Evolutionary conservation across 2,797 vertebrate genomes (phyloP), one percentile per base, ranked within the genome.

Genomic region (Salmo trutta): DNA sequence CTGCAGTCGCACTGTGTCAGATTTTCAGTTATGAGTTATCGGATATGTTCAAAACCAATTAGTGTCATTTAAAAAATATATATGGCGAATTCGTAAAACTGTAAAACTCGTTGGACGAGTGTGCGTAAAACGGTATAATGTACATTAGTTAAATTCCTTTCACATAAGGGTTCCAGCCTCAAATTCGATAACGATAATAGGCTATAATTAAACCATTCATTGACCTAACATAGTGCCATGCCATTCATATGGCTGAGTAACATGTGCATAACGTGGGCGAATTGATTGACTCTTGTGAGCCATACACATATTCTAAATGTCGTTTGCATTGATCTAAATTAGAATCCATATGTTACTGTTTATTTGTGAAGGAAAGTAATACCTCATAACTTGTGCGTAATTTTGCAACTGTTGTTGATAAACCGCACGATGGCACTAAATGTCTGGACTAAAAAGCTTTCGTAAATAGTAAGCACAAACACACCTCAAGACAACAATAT

Each of bases 401-500:
- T 47, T 47, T 47, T 47, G 41, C 41, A 29, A 67, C 65, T 67
- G 65, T 67, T 64, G 59, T 64, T 64, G 59, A 64, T 3, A 4
- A 64, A 17, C 70, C 70, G 47, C 70, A 72, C 51, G 70, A 53
- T 72, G 70, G 70, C 62, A 62, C 56, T 15, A 65, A 51, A 41
- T 24, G 33, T 17, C n/a, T 21, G 62, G 29, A 68, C 29, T 33
- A 68, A 33, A 68, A 68, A 16, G 31, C 31, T 67, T 33, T 31
- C 27, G 29, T 67, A 3, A 16, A 29, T 10, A 27, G 10, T 47
- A 47, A 14, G 41, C 10, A 0, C 56, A 59, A n/a, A 8, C 41
- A 8, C 41, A 47, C 41, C 41, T 14, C 12, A 47, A 14, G 10
- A 47, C 56, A 59, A 59, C 19, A 59, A 59, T n/a, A 59, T n/a